Evolutionary conservation across 2,888 invertebrate genomes (phyloP), one percentile per base, ranked within the genome.

Genomic region (Drosophila diplacantha): DNA sequence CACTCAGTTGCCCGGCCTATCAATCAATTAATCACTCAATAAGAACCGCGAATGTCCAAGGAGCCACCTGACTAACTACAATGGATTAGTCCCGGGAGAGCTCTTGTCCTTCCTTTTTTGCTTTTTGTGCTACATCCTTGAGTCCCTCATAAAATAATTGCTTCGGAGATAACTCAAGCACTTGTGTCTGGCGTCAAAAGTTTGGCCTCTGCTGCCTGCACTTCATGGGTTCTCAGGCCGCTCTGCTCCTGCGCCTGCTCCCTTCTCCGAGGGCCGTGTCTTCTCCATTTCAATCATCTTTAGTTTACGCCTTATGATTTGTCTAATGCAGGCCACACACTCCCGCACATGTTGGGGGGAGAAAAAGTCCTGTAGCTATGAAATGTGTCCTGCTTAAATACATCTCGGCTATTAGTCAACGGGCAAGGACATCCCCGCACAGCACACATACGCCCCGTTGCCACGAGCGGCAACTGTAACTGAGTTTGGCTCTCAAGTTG

Each of bases 401-500:
- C 71, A 54, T 11, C 41, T 51, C 26, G 57, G 54, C 64, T 58
- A 71, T 71, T 64, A 71, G 69, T 52, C 57, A 71, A 54, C 54
- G 39, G 51, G 39, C 39, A 59, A 64, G 49, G 49, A 65, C 64
- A 46, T 8, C 63, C 5, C 52, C 34, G 32, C 26, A 18, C 39
- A 43, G 26, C 34, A 35, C 38, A 34, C 55, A 66, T 41, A 46
- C 51, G 43, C 43, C 59, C 58, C 60, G 44, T 60, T 29, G 63
- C 35, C 60, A 34, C 18, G 20, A 24, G 38, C 41, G 31, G 22
- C 43, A 26, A 53, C 43, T 53, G 39, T 38, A 50, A 43, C 44
- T 34, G 63, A 62, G 56, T 69, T 69, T 69, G 70, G 46, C 63
- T 20, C 57, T 71, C 54, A 64, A 69, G 43, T 71, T 64, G 71